Percentiles rank a stretch among this genome's conserved stretches.
Conservation (phyloP, 2,113 vertebrate genomes). For the Cyrtonyx montezumae region DNA sequence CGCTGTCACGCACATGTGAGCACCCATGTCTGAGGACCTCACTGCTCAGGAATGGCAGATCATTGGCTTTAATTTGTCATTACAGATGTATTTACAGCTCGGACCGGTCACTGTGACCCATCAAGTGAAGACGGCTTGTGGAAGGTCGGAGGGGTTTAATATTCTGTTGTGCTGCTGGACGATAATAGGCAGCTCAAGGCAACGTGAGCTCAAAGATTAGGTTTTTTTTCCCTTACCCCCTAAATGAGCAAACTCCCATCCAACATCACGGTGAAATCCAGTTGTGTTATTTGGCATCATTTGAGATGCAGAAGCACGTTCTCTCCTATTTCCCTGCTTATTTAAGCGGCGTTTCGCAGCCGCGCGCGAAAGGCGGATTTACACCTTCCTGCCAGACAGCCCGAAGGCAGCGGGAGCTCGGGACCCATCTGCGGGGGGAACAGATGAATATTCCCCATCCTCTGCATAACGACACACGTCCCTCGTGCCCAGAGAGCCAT, state of each 20-base stretch:
- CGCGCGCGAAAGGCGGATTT: not conserved
- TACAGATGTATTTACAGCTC: conserved; percentile 36
- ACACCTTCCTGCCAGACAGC: conserved; percentile 39
- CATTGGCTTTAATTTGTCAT: conserved; percentile 61
- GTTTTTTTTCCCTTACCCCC: not conserved
- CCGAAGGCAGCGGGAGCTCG: not conserved
- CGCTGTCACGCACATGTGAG: not conserved
- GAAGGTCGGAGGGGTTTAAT: not conserved
- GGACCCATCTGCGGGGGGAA: not conserved
- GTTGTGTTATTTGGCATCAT: not conserved
- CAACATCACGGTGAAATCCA: not conserved
- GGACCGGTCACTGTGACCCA: not conserved
- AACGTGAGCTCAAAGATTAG: not conserved
- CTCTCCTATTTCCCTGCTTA: not conserved
- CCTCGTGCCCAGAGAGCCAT: rapidly evolving
- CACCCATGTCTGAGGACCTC: not conserved
- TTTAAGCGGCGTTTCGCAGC: not conserved
- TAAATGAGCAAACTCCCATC: not conserved
- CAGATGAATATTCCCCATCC: not conserved
- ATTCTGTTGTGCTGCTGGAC: not conserved
- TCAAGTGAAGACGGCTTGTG: not conserved
- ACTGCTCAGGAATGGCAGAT: conserved; percentile 8
- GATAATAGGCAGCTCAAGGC: rapidly evolving
- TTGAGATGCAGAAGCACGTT: not conserved
- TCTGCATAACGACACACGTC: not conserved